Evolutionary conservation across 2,113 vertebrate genomes (phyloP), one percentile per base, ranked within the genome.

Genomic region (Zosterops lateralis): DNA sequence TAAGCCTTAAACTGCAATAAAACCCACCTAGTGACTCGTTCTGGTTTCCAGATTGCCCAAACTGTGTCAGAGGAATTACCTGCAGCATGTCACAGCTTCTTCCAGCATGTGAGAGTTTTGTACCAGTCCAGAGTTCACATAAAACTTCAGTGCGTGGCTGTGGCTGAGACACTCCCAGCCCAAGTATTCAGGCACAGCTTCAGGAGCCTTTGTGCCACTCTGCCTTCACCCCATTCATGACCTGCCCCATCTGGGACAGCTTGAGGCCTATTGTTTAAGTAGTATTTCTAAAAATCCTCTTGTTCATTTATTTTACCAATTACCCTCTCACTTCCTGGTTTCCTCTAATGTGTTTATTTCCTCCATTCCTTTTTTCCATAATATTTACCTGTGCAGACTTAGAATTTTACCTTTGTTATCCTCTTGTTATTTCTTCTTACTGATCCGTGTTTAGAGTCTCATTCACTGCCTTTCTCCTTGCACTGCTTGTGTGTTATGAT

Each of bases 91-190:
- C 56, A 47, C 79, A 48, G 51, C 47, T 38, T 65, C 56, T 74
- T 34, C 17, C 28, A 66, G 79, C 45, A 31, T 42, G 40, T 66
- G 61, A 67, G 78, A 54, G 34, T 66, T 65, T 77, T 70, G 29
- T 53, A 6, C 70, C 40, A 21, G 9, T 64, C 6, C 17, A 51
- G 61, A 51, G 47, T 7, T 83, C 40, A 32, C 10, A 2, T 21
- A 7, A 7, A 34, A 32, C 57, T 2, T 3, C n/a, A 34, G 47
- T 38, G 26, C 1, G 0, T 42, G n/a, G 25, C 45, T 88, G 1
- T 36, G n/a, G 29, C 50, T 88, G 66, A 26, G 60, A 18, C 31
- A 6, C 57, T 83, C 72, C 62, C 53, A 86, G 67, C 76, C 48
- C 57, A n/a, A n/a, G 11, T 9, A 22, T 53, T 85, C 36, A 66